Base-by-base conservation (phyloP, 1,140 invertebrate species). In the Drosophila seguyi region DNA sequence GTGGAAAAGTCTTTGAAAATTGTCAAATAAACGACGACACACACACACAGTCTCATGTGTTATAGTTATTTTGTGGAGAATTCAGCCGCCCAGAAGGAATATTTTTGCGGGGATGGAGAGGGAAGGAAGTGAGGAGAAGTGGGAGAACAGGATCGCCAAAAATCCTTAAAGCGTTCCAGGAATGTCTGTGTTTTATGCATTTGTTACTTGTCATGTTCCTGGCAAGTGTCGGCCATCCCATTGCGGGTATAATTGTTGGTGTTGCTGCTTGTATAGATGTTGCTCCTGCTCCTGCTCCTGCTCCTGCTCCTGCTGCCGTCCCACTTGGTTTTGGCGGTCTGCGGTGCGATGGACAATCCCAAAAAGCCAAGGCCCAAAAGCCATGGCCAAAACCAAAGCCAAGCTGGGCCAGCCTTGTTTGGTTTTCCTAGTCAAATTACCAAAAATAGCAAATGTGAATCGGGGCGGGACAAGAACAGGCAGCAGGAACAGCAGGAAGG, bases 201-300 rank as follows among this genome's bases (percentile, higher is more conserved):
- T 81, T 86, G 79, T 87, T 86, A 75, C 74, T 79, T 81, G 82
- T 82, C 83, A 75, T 87, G 82, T 86, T 72, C 25, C 74, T 66
- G 60, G 72, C 72, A 61, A 84, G 75, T 69, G 63, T 59, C 61
- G 81, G 60, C 74, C 52, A 47, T 76, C 53, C 36, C 52, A 55
- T 55, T 55, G 69, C 59, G 59, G 65, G 42, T 31, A 48, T 72
- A 72, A 72, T 72, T 72, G 68, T 58, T 59, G 47, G 34, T 60
- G 50, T 14, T 60, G 31, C 14, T 60, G 31, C n/a, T 16, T 27
- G 7, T 10, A 27, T 47, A 25, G 20, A 45, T 45, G 42, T 7
- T 44, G 42, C 42, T 50, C 39, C 7, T 68, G 29, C 29, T 61
- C 31, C 6, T 31, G 29, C 13, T 34, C 20, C 42, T 47, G 58